Evolutionary conservation across 2,888 invertebrate genomes (phyloP), one percentile per base, ranked within the genome.

Genomic region (Hirtodrosophila confusa): DNA sequence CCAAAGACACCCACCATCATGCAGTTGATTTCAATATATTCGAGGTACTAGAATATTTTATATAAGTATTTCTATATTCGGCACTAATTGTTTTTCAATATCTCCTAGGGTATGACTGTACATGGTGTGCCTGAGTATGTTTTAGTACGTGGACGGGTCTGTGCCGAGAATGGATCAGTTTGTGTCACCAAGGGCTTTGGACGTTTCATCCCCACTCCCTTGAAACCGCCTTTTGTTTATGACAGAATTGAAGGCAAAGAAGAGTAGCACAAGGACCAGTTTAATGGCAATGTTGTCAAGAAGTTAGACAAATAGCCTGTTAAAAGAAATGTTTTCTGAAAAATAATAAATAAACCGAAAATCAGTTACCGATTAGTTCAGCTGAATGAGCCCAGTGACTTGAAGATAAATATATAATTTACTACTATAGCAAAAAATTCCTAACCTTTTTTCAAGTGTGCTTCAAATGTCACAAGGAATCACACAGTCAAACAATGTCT

Each of bases 11-110:
- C 0, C 99, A 99, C 91, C 95, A 97, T 78, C 98, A 98, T 73
- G 97, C 97, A 1, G 95, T 96, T 62, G 97, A 99, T 92, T 99
- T 98, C 90, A 99, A 99, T 91, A 98, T 99, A 75, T 99, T 99
- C 91, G 99, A 99, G 62, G 73, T 74, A 63, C 17, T 0, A 24
- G 3, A 5, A 27, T 27, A n/a, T 6, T 12, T 24, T 4, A 17
- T 17, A 6, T 6, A 40, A 33, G 35, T 35, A 23, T 35, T 11
- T 0, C 10, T 7, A 23, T n/a, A 12, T 0, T 24, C 3, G 9
- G 4, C 44, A 17, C 6, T n/a, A 23, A n/a, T 11, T 27, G 4
- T 27, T 7, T 23, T 6, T 10, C 10, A 8, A 9, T 44, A 6
- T 9, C 17, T 39, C 9, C 4, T 8, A 74, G 95, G 98, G 98